phyloP scores from a whole-genome alignment of 2,888 invertebrate genomes.

The Caenorhabditis sp. region DNA sequence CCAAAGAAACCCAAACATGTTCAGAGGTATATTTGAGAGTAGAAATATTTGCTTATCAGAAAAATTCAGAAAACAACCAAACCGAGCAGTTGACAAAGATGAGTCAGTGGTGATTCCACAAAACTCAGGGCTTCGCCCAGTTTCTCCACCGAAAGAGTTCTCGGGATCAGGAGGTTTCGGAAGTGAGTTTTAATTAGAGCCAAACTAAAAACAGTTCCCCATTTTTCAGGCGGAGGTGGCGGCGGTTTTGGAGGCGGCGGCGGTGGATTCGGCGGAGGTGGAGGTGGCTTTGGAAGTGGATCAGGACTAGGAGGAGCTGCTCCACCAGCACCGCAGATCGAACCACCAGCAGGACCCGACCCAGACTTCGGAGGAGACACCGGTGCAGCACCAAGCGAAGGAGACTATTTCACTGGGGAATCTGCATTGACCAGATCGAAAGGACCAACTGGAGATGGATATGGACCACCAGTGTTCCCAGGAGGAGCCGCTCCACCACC shows the following conservation, averaged over 20 bases:
- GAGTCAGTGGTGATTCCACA: slow-evolving; percentile 77
- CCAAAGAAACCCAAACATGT: slow-evolving; percentile 64
- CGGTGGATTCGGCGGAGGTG: slow-evolving; percentile 60
- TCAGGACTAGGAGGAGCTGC: slow-evolving; percentile 65
- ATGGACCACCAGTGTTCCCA: slow-evolving; percentile 80
- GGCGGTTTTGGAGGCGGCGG: slow-evolving; percentile 57
- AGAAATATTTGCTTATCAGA: background rate
- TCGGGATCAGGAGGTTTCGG: slow-evolving; percentile 66
- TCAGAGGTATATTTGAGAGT: slow-evolving; percentile 19
- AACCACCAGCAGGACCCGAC: slow-evolving; percentile 54
- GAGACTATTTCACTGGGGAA: slow-evolving; percentile 81
- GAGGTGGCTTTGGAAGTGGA: slow-evolving; percentile 62
- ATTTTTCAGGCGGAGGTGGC: slow-evolving; percentile 47
- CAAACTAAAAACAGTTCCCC: background rate
- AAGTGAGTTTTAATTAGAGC: slow-evolving; percentile 30
- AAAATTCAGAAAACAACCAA: slow-evolving; percentile 70
- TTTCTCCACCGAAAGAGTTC: slow-evolving; percentile 82
- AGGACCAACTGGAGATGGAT: slow-evolving; percentile 82
- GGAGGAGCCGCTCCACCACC: slow-evolving; percentile 79
- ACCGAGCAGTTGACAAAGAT: slow-evolving; percentile 65
- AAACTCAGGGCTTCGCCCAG: slow-evolving; percentile 81
- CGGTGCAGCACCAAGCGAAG: slow-evolving; percentile 61
- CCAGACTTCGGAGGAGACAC: slow-evolving; percentile 61
- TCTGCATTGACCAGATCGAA: slow-evolving; percentile 79
- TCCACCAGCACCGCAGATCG: slow-evolving; percentile 52